These are phyloP conservation scores for Trichopoda pennipes DNA, from an alignment of 2,888 invertebrate species.

Conservation along the genomic window DNA sequence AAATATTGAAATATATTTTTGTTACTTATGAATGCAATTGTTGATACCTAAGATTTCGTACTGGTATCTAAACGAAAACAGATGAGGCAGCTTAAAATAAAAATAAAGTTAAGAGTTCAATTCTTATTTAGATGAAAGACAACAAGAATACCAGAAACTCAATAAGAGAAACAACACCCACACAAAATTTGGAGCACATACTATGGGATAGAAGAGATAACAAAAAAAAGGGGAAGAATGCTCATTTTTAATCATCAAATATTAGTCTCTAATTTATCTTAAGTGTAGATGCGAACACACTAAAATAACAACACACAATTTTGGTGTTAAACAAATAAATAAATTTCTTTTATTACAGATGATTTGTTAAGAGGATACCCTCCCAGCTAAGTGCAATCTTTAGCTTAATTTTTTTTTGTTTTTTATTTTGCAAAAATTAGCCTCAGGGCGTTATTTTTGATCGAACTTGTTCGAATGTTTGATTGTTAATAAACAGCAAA, in stretches of 20 bases:
- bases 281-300: no score
- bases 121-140: conserved; percentile 31
- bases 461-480: conserved; percentile 79
- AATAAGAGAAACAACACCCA: conserved; percentile 67
- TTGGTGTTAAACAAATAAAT: no score
- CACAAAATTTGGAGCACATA: conserved; percentile 63
- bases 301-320: no score
- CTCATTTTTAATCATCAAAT: not conserved
- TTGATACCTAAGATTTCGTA: conserved; percentile 8
- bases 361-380: not conserved
- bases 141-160: conserved; percentile 51
- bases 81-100: conserved; percentile 40
- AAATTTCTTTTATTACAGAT: not conserved
- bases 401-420: not conserved
- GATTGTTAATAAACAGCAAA: conserved; percentile 73
- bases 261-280: not conserved
- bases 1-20: not conserved
- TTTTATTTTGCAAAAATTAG: conserved; percentile 15
- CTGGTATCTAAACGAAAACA: conserved; percentile 32
- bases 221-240: conserved; percentile 42
- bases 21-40: conserved; percentile 34
- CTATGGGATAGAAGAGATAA: conserved; percentile 47
- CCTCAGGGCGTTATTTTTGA: conserved; percentile 71
- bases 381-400: conserved; percentile 30
- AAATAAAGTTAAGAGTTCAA: conserved; percentile 63